Base-by-base conservation (phyloP, 2,888 invertebrate species). In the Spodoptera picta region DNA sequence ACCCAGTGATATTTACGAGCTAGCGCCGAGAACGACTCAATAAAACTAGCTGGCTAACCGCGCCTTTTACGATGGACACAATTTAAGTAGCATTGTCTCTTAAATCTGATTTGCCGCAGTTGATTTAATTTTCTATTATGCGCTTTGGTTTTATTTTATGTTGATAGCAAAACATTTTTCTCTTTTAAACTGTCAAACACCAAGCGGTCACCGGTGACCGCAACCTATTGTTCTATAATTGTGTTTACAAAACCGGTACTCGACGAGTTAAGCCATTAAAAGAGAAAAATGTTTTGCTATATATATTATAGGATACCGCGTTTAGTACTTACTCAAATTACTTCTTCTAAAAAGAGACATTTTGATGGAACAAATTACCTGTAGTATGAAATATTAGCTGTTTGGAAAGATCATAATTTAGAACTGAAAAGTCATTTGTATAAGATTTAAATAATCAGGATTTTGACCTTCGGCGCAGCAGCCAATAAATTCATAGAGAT, bases 1-100 rank as follows among this genome's bases (percentile, higher is more conserved):
- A 91, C 91, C 88, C 82, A 79, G 87, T 85, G 88, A 91, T 90
- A 91, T 92, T 93, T 92, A 92, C 90, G 92, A 92, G 86, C 89
- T 83, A 86, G 86, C 86, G 88, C 86, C 79, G 90, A 87, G 88
- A 91, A 91, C 88, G 87, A 89, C 90, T 90, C 91, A 91, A 92
- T 93, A 92, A 92, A 93, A 91, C 91, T 92, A 91, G 89, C 87
- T 82, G 88, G 87, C 88, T 88, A 89, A 89, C 91, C 90, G 87
- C 91, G 83, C 84, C 88, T 87, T 90, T 90, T 87, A 89, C 87
- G 88, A 87, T 83, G 80, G 80, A 80, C 85, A 82, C 85, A 84
- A 86, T 89, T 87, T 89, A 87, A 89, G 81, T 84, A 84, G 83
- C 85, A 83, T 85, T 88, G 86, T 89, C 85, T 87, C 83, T 83